Conservation (phyloP, 1,140 invertebrate genomes). For the Pseudomyrmex gracilis region DNA sequence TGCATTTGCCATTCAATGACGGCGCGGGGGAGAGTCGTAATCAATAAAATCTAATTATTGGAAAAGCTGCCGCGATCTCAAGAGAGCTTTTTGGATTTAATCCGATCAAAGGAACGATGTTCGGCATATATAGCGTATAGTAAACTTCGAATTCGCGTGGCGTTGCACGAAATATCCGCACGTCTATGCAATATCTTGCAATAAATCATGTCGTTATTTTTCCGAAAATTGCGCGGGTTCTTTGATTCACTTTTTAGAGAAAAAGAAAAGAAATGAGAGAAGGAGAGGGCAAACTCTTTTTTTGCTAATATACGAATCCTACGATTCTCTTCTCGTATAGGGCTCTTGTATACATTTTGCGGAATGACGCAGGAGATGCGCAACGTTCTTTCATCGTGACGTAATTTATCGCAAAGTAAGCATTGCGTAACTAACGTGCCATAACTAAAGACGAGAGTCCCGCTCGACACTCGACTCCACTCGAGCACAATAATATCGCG, state of each 20-base stretch:
- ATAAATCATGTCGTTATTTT: not conserved
- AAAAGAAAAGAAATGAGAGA: too few species aligned
- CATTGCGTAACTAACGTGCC: slow-evolving; percentile 74
- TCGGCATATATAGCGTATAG: not conserved
- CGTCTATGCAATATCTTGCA: not conserved
- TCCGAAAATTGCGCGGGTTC: not conserved
- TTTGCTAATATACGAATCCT: not conserved
- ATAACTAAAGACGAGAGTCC: slow-evolving; percentile 72
- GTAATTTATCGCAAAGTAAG: slow-evolving; percentile 75
- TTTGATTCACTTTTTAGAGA: too few species aligned
- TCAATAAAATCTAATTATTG: slow-evolving; percentile 60
- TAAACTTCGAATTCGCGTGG: slow-evolving; percentile 11
- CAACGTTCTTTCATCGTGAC: slow-evolving; percentile 30
- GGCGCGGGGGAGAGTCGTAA: not conserved
- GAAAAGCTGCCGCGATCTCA: not conserved
- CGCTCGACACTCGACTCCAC: slow-evolving; percentile 67
- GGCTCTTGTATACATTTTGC: not conserved
- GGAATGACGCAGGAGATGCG: slow-evolving; percentile 1
- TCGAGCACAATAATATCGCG: slow-evolving; percentile 73
- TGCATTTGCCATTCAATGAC: not conserved
- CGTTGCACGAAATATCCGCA: not conserved
- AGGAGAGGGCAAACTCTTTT: not conserved
- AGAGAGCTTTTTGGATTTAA: slow-evolving; percentile 11
- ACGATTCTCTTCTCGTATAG: slow-evolving; percentile 37
- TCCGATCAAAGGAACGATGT: slow-evolving; percentile 20